phyloP scores from a whole-genome alignment of 2,113 vertebrate genomes.

The Phaethon lepturus region DNA sequence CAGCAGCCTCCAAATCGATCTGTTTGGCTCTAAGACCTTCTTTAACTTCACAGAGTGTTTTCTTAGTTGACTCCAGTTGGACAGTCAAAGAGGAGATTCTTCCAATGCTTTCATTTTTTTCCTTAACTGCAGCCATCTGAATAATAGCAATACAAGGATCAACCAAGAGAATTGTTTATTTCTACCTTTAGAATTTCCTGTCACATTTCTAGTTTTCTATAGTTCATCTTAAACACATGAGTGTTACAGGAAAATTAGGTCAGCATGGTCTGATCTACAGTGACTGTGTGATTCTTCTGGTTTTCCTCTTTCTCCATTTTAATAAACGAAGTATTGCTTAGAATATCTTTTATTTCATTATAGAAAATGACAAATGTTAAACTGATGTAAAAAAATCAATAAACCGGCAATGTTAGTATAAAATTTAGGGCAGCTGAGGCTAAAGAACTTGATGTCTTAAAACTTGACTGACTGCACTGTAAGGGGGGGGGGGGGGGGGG shows the following conservation, averaged over 20 bases:
- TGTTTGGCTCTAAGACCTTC: conserved; percentile 63
- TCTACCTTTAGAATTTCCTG: neutral
- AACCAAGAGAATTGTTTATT: neutral
- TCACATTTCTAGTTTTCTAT: neutral
- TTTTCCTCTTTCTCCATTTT: neutral
- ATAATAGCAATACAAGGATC: neutral
- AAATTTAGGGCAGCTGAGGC: neutral
- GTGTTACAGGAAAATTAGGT: neutral
- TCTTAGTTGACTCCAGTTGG: conserved; percentile 72
- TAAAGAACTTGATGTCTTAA: neutral
- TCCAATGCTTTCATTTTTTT: conserved; percentile 70
- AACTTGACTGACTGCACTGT: neutral
- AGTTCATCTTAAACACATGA: neutral
- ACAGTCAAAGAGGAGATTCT: conserved; percentile 66
- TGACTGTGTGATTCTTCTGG: neutral
- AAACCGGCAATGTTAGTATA: rapidly evolving
- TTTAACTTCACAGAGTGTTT: conserved; percentile 57
- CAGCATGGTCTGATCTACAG: neutral
- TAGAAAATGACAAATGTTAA: neutral
- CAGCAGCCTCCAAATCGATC: conserved; percentile 65
- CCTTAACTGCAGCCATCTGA: conserved; percentile 72
- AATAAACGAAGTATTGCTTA: neutral
- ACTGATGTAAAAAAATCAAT: rapidly evolving
- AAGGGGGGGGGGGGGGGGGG: neutral
- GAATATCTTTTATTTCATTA: neutral